phyloP scores from a whole-genome alignment of 2,797 vertebrate species.

The Eupleurogrammus muticus region DNA sequence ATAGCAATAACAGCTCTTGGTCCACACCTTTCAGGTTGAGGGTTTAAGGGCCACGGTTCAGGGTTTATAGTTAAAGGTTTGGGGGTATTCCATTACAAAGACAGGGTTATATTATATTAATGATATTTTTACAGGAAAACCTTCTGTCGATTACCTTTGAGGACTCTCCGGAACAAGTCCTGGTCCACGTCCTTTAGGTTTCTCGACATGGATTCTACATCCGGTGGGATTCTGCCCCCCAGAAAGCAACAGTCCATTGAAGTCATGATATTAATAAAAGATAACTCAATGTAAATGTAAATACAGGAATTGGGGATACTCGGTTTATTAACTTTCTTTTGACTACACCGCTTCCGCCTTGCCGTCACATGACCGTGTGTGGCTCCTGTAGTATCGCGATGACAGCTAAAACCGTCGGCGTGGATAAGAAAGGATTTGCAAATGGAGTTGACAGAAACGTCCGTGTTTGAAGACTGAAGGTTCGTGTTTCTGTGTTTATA shows the following conservation, averaged over 20 bases:
- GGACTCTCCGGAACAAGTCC: conserved; percentile 83
- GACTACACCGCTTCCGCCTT: conserved; percentile 63
- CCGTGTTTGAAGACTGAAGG: conserved; percentile 63
- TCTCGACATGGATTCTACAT: conserved; percentile 86
- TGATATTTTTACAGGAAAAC: neutral
- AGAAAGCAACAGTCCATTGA: conserved; percentile 75
- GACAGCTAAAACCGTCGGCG: conserved; percentile 21
- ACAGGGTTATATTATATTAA: no score
- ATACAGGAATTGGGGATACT: neutral
- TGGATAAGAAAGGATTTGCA: conserved; percentile 71
- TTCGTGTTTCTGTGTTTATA: conserved; percentile 35
- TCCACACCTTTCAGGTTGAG: no score
- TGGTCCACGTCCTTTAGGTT: conserved; percentile 84
- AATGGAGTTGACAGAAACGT: conserved; percentile 70
- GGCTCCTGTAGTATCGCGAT: conserved; percentile 59
- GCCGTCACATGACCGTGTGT: conserved; percentile 57
- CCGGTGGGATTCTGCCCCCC: conserved; percentile 82
- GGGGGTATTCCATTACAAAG: no score
- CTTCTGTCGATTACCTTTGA: conserved; percentile 79
- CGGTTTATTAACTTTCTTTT: neutral
- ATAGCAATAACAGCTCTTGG: no score
- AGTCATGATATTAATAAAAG: conserved; percentile 57
- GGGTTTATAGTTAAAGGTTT: no score
- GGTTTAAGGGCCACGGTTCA: no score
- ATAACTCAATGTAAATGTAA: rapidly evolving